Evolutionary conservation across 2,888 invertebrate genomes (phyloP), one percentile per base, ranked within the genome.

Genomic region (Trichopria drosophilae): DNA sequence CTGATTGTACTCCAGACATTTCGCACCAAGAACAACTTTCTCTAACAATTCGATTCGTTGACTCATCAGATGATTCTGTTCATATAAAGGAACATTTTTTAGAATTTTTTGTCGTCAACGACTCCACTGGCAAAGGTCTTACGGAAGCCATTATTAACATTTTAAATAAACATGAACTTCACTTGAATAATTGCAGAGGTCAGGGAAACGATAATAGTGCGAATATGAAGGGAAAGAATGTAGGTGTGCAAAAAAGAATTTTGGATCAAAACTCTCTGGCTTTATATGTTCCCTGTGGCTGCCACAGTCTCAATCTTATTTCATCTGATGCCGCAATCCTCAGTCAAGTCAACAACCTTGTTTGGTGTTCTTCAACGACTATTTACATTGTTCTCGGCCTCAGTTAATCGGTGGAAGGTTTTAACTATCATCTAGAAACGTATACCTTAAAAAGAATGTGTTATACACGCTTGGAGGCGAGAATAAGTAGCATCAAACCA

Each of bases 141-240:
- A 64, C 59, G 53, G 62, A 62, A 57, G 37, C 36, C 53, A 55
- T 66, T 41, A 50, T 65, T 43, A 43, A 53, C 54, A 36, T 60
- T 57, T 58, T 63, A 53, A 58, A 63, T 46, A 58, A 65, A 61
- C 45, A 61, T 52, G 64, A 60, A 55, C 51, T 68, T 12, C 55
- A 63, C 51, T 54, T 65, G 50, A 51, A 56, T 28, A 49, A 66
- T 51, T 64, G 64, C 58, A 64, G 65, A 42, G 66, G 66, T 52
- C 67, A 68, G 54, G 66, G 66, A 32, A 68, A 70, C 57, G 66
- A 69, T 53, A 71, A 71, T 55, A 66, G 69, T 12, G 62, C 66
- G 16, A 69, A 69, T 41, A 69, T 68, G 64, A 60, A 63, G 55
- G 69, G 65, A 42, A 63, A 65, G 63, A 66, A 67, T 55, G 57